phyloP scores from a whole-genome alignment of 2,797 vertebrate genomes.

The Bradypus variegatus region DNA sequence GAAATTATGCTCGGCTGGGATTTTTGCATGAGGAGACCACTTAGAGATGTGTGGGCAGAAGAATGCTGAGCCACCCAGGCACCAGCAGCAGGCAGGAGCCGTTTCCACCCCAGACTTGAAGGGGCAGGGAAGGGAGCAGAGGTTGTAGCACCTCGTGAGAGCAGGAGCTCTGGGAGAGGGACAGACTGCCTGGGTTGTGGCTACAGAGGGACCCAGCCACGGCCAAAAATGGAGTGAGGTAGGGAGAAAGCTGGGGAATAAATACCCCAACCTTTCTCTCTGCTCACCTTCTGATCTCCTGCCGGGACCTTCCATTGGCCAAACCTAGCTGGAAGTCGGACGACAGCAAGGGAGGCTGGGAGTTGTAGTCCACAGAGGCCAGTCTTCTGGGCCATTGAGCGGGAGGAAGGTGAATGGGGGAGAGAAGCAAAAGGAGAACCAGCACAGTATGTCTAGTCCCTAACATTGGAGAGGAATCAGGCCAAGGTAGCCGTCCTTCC shows the following conservation, averaged over 20 bases:
- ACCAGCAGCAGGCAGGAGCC: not conserved
- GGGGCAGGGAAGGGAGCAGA: not conserved
- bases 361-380: not conserved
- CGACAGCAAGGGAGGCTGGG: constrained; percentile 28
- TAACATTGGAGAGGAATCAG: not conserved
- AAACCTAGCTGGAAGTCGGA: not conserved
- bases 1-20: not conserved
- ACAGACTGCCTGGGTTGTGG: not conserved
- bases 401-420: not conserved
- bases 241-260: not conserved
- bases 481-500: not conserved
- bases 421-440: not conserved
- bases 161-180: not conserved
- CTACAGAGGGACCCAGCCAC: not conserved
- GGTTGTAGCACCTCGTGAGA: not conserved
- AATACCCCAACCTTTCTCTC: not conserved
- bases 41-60: not conserved
- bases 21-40: not conserved
- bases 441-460: not conserved
- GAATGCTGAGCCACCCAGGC: not conserved
- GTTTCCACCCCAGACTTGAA: not conserved
- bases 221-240: not conserved
- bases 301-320: not conserved
- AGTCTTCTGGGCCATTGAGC: not conserved
- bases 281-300: not conserved